A percentile compares a stretch with the other conserved stretches of the same genome.
phyloP scores from a whole-genome alignment of 2,113 vertebrate genomes.

The Oncorhynchus gorbuscha region DNA sequence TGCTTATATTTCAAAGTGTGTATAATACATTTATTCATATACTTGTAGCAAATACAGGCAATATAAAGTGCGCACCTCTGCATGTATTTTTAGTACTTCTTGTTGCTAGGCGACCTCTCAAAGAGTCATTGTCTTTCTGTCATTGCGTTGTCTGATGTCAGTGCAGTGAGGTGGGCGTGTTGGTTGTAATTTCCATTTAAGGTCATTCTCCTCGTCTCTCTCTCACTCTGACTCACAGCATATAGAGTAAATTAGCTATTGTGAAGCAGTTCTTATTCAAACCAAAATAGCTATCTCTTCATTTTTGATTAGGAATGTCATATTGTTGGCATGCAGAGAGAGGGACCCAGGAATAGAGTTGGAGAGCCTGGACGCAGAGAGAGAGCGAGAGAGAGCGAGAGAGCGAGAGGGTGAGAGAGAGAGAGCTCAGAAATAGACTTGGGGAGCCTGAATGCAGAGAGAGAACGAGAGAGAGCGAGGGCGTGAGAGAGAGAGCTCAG shows the following conservation, averaged over 20 bases:
- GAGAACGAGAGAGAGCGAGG: no score
- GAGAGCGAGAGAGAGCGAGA: background rate
- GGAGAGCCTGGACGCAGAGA: background rate
- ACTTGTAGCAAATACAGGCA: slow-evolving; percentile 8
- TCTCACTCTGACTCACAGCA: slow-evolving; percentile 4
- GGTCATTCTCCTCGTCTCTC: slow-evolving; percentile 9
- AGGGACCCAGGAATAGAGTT: background rate
- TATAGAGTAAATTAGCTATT: background rate
- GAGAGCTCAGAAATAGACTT: no score
- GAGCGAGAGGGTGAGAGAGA: no score
- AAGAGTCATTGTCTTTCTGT: slow-evolving; percentile 52
- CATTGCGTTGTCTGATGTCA: slow-evolving; percentile 44
- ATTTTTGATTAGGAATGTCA: no score
- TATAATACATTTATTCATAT: slow-evolving; percentile 19
- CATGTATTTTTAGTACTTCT: slow-evolving; percentile 47
- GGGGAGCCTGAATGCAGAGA: no score
- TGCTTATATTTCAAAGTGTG: slow-evolving; percentile 13
- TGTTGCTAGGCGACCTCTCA: slow-evolving; percentile 53
- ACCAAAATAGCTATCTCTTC: background rate
- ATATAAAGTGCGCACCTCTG: slow-evolving; percentile 31
- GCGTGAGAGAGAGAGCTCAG: no score
- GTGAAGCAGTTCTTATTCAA: background rate
- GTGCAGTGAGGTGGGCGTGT: slow-evolving; percentile 21
- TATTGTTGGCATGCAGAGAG: slow-evolving; percentile 4
- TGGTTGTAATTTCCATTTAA: slow-evolving; percentile 35